These are phyloP conservation scores for Esperia sulphurella DNA, from an alignment of 2,888 invertebrate genomes.

Conservation along the genomic window DNA sequence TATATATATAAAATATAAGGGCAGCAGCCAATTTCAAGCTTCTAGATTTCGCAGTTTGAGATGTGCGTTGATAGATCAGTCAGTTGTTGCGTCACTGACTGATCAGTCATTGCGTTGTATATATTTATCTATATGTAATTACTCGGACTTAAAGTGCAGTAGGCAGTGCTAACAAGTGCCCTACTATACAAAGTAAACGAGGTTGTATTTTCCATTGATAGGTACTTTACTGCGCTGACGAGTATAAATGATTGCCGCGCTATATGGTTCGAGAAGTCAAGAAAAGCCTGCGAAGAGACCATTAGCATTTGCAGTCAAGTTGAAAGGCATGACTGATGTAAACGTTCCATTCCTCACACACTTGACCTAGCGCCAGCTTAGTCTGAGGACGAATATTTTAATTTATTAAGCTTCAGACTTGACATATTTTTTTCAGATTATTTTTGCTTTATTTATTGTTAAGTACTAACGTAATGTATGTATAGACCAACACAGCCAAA, in stretches of 20 bases:
- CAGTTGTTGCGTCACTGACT: too few species aligned
- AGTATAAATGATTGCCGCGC: neutral
- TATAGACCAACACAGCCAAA: too few species aligned
- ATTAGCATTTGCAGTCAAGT: neutral
- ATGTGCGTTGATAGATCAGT: too few species aligned
- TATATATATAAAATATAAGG: too few species aligned
- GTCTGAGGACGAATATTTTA: neutral
- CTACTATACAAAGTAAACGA: neutral
- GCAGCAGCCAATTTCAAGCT: too few species aligned
- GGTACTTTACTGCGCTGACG: neutral
- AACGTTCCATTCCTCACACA: neutral
- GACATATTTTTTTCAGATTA: neutral
- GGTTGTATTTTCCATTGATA: neutral
- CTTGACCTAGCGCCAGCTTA: neutral
- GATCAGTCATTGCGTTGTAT: too few species aligned
- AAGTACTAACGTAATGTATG: too few species aligned
- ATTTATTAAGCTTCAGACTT: neutral
- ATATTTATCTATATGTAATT: neutral
- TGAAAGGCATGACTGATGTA: constrained; percentile 1
- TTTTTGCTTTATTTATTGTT: neutral
- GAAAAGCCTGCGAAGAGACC: neutral
- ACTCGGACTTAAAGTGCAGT: neutral
- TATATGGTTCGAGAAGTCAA: neutral
- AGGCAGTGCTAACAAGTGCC: neutral
- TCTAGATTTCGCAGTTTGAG: too few species aligned